Conservation (phyloP, 2,113 vertebrate species). For the Lepus timidus region DNA sequence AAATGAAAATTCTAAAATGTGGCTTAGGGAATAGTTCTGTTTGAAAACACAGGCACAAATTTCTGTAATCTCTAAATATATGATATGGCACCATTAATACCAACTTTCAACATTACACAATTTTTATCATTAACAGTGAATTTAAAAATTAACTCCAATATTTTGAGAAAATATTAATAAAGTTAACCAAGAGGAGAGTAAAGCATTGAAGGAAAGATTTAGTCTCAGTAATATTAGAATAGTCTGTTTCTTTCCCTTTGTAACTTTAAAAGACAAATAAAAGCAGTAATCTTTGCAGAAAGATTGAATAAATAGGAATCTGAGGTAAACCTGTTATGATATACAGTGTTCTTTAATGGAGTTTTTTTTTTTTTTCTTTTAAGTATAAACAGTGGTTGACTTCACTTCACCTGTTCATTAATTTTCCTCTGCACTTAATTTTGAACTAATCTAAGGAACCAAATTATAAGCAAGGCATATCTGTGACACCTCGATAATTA, state of each 20-base stretch:
- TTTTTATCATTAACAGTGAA: slow-evolving; percentile 30
- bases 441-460: slow-evolving; percentile 50
- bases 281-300: not conserved
- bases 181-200: not conserved
- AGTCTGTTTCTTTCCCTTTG: not conserved
- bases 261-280: not conserved
- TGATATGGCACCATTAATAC: not conserved
- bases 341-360: not conserved
- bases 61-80: not conserved
- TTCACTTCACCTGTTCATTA: slow-evolving; percentile 6
- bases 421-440: not conserved
- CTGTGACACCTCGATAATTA: slow-evolving; percentile 33
- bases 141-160: slow-evolving; percentile 8
- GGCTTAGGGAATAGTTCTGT: not conserved
- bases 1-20: not conserved
- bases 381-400: not conserved
- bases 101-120: not conserved
- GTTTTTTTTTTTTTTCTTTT: not conserved
- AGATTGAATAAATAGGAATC: not conserved
- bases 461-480: not conserved
- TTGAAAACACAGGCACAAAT: not conserved
- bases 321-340: not conserved
- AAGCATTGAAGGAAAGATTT: not conserved
- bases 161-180: not conserved
- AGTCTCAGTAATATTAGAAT: not conserved